A percentile compares a stretch with the other conserved stretches of the same genome.
Conservation (phyloP, 2,797 vertebrate species). For the Oreonectes daqikongensis region DNA sequence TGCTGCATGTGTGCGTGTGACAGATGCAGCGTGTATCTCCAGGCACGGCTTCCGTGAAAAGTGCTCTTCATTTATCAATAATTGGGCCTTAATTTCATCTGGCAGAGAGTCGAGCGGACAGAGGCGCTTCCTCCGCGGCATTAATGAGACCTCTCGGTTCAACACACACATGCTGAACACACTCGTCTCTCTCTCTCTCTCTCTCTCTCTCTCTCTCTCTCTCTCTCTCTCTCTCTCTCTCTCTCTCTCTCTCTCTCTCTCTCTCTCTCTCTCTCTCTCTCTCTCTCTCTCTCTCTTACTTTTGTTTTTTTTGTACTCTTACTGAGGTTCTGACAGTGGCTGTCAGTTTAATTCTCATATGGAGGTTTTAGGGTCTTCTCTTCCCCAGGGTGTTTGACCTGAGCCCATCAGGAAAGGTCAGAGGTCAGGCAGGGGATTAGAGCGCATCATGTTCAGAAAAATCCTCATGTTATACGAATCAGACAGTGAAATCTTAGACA, state of each 20-base stretch:
- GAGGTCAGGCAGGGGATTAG: conserved; percentile 6
- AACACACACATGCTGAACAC: not conserved
- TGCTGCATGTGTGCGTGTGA: conserved; percentile 44
- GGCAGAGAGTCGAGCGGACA: conserved; percentile 78
- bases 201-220: conserved; percentile 20
- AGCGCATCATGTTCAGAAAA: conserved; percentile 37
- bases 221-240: conserved; percentile 3
- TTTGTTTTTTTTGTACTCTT: not conserved
- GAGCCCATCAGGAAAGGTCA: conserved; percentile 12
- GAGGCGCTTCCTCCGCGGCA: conserved; percentile 83
- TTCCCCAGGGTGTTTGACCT: not conserved
- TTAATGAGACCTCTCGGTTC: conserved; percentile 76
- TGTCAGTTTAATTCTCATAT: not conserved
- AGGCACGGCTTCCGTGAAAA: conserved; percentile 87
- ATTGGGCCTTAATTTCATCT: conserved; percentile 91
- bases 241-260: too few species aligned
- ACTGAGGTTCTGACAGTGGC: too few species aligned
- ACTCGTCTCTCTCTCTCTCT: not conserved
- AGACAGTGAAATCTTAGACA: not conserved
- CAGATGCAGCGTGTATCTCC: conserved; percentile 83
- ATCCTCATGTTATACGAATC: conserved; percentile 41
- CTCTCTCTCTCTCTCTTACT: too few species aligned
- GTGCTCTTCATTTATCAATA: conserved; percentile 91
- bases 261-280: too few species aligned
- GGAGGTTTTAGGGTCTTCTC: not conserved